Percentiles rank a stretch among this genome's conserved stretches.
These are phyloP conservation scores for Drosophila sucinea DNA, from an alignment of 1,140 invertebrate genomes.

Conservation along the genomic window DNA sequence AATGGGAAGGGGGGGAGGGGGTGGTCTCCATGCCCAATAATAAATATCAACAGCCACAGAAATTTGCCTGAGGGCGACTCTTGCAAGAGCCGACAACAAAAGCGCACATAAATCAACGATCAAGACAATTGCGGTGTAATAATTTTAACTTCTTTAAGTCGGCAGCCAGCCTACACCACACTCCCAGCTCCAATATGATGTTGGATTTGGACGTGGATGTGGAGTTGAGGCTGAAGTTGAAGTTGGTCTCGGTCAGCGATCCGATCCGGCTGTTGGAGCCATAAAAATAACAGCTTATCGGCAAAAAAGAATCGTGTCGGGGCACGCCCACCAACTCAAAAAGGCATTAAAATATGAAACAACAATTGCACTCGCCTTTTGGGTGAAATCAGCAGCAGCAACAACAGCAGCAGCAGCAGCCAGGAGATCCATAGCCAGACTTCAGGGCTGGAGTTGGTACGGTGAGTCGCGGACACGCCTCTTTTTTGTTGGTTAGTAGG, in stretches of 20 bases:
- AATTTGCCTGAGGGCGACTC: constrained; percentile 56
- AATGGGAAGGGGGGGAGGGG: neutral
- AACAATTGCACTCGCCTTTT: constrained; percentile 61
- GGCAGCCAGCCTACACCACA: constrained; percentile 67
- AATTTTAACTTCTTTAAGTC: constrained; percentile 80
- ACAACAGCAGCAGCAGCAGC: neutral
- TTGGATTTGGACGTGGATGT: neutral
- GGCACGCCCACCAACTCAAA: constrained; percentile 76
- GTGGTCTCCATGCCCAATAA: constrained; percentile 48
- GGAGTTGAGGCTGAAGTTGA: no score
- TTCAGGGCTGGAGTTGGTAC: neutral
- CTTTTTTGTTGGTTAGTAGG: constrained; percentile 42
- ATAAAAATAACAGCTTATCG: constrained; percentile 81
- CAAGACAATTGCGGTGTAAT: constrained; percentile 79
- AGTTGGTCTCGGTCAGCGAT: constrained; percentile 21
- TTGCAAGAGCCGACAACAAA: constrained; percentile 61
- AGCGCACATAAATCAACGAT: constrained; percentile 79
- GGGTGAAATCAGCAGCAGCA: constrained; percentile 12
- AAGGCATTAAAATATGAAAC: constrained; percentile 80
- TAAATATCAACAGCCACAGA: constrained; percentile 67
- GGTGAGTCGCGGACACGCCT: constrained; percentile 52
- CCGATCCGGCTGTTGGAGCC: constrained; percentile 63
- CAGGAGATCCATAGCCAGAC: neutral
- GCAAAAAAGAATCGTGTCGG: constrained; percentile 71
- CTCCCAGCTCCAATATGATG: constrained; percentile 18